Evolutionary conservation across 1,140 invertebrate species (phyloP), one percentile per base, ranked within the genome.

Genomic region (Pseudomyrmex cubaensis): DNA sequence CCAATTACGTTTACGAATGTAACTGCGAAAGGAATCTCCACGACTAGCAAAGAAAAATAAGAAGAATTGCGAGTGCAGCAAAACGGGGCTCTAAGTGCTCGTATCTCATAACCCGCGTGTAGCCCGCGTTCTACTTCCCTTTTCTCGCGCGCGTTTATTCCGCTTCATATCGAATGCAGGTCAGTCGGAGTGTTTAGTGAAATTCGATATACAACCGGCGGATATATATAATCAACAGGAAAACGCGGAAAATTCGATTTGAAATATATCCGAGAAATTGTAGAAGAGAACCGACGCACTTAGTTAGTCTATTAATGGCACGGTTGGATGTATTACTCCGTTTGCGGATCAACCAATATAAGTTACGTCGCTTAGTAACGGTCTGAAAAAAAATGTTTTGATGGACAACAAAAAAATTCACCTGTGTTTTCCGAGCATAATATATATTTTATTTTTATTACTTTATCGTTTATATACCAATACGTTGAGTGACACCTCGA

Each of bases 181-280:
- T 50, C 44, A 59, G 12, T 25, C 54, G 52, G 7, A 17, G 20
- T 72, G 44, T 80, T 80, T 17, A 72, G 12, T 44, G 44, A 59
- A 72, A 72, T 80, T 80, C 22, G n/a, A 80, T 35, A 35, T 35
- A n/a, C 76, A 59, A n/a, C 15, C 35, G 9, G 12, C 35, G 35
- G 5, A 0, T 46, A 20, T 72, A 57, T 13, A 57, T 12, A 44
- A 72, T 72, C 54, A 59, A 70, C 12, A 13, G 7, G 20, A 70
- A 80, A 70, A 57, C 8, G 22, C 20, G 15, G 66, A 72, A 80
- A 80, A 72, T 80, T 80, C 54, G 67, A 59, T 59, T 17, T 59
- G 44, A 80, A 46, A 78, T 59, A 17, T 57, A 57, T n/a, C 44
- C 5, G 12, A 70, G 15, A 50, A 80, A 70, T 72, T 80, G 70